Conservation (phyloP, 2,113 vertebrate species). For the Melanocharis versteri region DNA sequence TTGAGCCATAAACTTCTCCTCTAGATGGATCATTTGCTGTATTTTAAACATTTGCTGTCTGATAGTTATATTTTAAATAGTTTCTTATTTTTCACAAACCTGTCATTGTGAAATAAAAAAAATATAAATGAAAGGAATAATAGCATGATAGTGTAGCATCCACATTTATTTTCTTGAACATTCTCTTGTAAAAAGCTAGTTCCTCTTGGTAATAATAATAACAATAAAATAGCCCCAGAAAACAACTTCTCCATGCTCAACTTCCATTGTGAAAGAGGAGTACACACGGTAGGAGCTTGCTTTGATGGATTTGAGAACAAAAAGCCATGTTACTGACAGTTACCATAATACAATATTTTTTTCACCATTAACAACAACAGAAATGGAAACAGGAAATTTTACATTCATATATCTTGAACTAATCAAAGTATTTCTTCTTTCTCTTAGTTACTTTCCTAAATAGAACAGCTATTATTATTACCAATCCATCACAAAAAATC, state of each 20-base stretch:
- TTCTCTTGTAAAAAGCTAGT: neutral
- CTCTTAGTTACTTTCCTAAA: neutral
- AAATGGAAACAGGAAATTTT: neutral
- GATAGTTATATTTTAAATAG: neutral
- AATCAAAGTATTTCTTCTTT: neutral
- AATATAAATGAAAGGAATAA: neutral
- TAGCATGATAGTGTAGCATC: neutral
- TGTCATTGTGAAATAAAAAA: neutral
- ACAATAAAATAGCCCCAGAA: neutral
- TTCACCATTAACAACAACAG: neutral
- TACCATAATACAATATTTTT: neutral
- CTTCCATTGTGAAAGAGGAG: neutral
- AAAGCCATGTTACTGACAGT: neutral
- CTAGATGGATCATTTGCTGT: neutral
- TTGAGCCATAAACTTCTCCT: neutral
- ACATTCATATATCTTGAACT: neutral
- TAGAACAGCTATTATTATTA: neutral
- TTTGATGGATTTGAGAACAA: neutral
- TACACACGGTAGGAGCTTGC: accelerated
- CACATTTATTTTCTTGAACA: neutral
- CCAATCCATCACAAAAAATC: neutral
- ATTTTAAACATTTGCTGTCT: neutral
- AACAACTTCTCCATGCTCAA: neutral
- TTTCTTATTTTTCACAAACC: neutral
- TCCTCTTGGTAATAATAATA: neutral